These are phyloP conservation scores for Uloborus diversus DNA, from an alignment of 1,140 invertebrate species.

Conservation along the genomic window DNA sequence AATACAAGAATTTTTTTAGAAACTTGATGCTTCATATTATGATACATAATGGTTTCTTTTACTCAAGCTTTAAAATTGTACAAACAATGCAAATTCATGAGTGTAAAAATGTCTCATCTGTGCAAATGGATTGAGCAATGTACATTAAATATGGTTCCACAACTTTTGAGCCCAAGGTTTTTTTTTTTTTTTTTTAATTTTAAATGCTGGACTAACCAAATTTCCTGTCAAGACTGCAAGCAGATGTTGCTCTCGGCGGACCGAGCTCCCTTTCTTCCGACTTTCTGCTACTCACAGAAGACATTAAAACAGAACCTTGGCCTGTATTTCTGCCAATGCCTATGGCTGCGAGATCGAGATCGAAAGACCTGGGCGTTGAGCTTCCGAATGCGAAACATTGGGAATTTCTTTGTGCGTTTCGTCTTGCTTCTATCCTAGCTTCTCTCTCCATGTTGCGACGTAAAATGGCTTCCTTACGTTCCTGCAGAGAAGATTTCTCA, in stretches of 20 bases:
- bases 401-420: slow-evolving; percentile 75
- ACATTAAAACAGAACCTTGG: slow-evolving; percentile 30
- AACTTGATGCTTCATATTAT: no score
- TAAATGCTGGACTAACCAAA: slow-evolving; percentile 46
- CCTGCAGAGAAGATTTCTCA: slow-evolving; percentile 64
- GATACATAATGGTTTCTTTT: no score
- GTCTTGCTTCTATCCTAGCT: slow-evolving; percentile 79
- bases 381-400: slow-evolving; percentile 88
- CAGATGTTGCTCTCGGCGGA: slow-evolving; percentile 25
- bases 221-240: slow-evolving; percentile 41
- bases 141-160: no score
- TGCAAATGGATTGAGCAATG: no score
- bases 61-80: no score
- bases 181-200: no score
- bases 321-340: slow-evolving; percentile 4
- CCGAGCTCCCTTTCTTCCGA: slow-evolving; percentile 33
- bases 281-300: slow-evolving; percentile 24
- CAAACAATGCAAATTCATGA: no score
- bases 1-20: no score
- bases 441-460: slow-evolving; percentile 85
- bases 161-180: no score
- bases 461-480: slow-evolving; percentile 83
- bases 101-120: no score
- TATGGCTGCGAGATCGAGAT: slow-evolving; percentile 63
- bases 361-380: slow-evolving; percentile 85